Evolutionary conservation across 2,888 invertebrate species (phyloP).

Genomic region (Drepana falcataria): DNA sequence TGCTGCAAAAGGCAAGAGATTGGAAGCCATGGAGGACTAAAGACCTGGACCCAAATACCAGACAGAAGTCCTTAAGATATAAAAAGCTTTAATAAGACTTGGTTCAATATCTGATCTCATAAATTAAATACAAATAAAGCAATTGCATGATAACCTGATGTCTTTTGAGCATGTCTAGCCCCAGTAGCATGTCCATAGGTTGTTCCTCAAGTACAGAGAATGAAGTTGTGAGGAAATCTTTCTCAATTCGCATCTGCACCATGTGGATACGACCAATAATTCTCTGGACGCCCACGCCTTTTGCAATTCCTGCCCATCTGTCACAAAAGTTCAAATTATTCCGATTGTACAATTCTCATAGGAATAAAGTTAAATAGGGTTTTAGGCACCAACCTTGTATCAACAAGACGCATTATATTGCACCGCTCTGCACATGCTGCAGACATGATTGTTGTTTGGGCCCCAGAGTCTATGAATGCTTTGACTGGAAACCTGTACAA

Average conservation of each 20-base stretch:
- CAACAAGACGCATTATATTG: slow-evolving; percentile 93
- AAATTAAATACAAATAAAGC: slow-evolving; percentile 1
- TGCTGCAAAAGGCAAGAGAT: too few relatives aligned
- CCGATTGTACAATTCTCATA: too few relatives aligned
- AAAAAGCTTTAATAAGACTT: not conserved
- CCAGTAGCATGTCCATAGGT: slow-evolving; percentile 98
- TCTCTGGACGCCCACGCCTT: slow-evolving; percentile 97
- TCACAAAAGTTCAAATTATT: not conserved
- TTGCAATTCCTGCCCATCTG: slow-evolving; percentile 97
- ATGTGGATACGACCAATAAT: slow-evolving; percentile 98
- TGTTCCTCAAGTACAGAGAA: slow-evolving; percentile 98
- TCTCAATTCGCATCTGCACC: slow-evolving; percentile 97
- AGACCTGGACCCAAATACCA: too few relatives aligned
- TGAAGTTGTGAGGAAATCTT: slow-evolving; percentile 95
- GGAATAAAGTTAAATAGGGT: not conserved
- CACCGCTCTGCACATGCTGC: slow-evolving; percentile 96
- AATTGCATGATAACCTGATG: slow-evolving; percentile 84
- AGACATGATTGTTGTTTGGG: slow-evolving; percentile 99
- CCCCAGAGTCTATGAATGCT: slow-evolving; percentile 98
- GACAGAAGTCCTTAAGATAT: too few relatives aligned
- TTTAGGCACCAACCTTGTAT: slow-evolving; percentile 78
- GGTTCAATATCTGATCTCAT: too few relatives aligned
- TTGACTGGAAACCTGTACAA: slow-evolving; percentile 87
- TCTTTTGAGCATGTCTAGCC: slow-evolving; percentile 97
- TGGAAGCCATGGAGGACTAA: too few relatives aligned